Evolutionary conservation across 2,888 invertebrate genomes (phyloP), one percentile per base, ranked within the genome.

Genomic region (Caenorhabditis zanzibari): DNA sequence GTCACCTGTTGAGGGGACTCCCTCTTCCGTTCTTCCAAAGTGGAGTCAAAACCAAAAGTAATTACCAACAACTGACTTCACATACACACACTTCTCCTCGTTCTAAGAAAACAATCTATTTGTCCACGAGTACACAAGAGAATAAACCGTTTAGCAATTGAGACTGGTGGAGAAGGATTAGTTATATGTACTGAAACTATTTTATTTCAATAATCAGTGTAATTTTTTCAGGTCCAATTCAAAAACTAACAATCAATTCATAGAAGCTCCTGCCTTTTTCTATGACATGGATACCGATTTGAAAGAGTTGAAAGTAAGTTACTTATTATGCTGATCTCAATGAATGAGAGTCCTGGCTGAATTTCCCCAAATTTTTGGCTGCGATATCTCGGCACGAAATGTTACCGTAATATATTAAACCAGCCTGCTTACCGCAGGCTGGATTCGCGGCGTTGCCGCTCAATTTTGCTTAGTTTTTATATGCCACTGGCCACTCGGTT

Each of bases 281-380:
- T 91, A 91, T 79, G 91, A 91, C 68, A 83, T 90, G 59, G 87
- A 88, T 49, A 87, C 85, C 28, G 90, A 90, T 82, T 76, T 90
- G 7, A 86, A 87, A 54, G 87, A 86, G 7, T 73, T 90, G 52
- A 88, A 88, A 77, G 86, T 87, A 32, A 56, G 56, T 58, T 61
- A n/a, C n/a, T n/a, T n/a, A n/a, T n/a, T n/a, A n/a, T n/a, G n/a
- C n/a, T n/a, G n/a, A n/a, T n/a, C n/a, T n/a, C n/a, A n/a, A n/a
- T n/a, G n/a, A n/a, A n/a, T n/a, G n/a, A n/a, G n/a, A n/a, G n/a
- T n/a, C n/a, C n/a, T n/a, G n/a, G n/a, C n/a, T n/a, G n/a, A n/a
- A n/a, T n/a, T n/a, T n/a, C n/a, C n/a, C n/a, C n/a, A n/a, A n/a
- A n/a, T n/a, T n/a, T n/a, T n/a, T n/a, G n/a, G n/a, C n/a, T n/a